phyloP scores from a whole-genome alignment of 2,888 invertebrate genomes.

The Gastracanthus pulcherrimus region DNA sequence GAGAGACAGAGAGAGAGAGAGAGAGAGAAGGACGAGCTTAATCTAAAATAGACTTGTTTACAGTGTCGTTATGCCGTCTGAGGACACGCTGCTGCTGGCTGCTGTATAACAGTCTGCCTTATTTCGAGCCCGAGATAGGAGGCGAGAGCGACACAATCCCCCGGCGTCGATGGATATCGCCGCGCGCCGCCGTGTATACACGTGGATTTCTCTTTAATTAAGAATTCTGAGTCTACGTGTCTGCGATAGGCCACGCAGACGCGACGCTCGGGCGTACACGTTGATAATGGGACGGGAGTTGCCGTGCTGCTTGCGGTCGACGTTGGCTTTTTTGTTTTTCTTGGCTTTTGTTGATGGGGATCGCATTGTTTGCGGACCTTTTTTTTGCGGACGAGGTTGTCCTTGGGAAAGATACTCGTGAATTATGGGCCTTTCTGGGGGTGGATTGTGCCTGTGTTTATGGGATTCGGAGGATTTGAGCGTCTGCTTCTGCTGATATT shows the following conservation, averaged over 20 bases:
- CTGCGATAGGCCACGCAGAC: conserved; percentile 13
- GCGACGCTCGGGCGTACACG: background rate
- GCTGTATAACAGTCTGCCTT: too few relatives aligned
- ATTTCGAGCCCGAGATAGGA: too few relatives aligned
- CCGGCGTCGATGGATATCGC: conserved; percentile 6
- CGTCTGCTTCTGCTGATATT: background rate
- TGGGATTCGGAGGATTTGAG: background rate
- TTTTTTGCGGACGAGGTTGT: background rate
- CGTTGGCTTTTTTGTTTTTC: background rate
- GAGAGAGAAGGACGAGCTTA: background rate
- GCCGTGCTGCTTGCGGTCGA: background rate
- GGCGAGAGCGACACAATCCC: background rate
- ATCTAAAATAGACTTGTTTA: conserved; percentile 57
- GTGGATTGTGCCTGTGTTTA: background rate
- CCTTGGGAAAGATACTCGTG: background rate
- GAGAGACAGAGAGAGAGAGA: too few relatives aligned
- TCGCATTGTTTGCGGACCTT: background rate
- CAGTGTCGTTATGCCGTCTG: conserved; percentile 34
- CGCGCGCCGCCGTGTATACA: background rate
- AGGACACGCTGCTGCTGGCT: background rate
- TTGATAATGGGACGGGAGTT: background rate
- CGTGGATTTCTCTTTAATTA: conserved; percentile 36
- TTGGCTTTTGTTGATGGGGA: background rate
- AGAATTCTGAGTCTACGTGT: conserved; percentile 17
- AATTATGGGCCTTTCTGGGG: background rate